phyloP scores from a whole-genome alignment of 1,140 invertebrate species.

The Anoplophora glabripennis region DNA sequence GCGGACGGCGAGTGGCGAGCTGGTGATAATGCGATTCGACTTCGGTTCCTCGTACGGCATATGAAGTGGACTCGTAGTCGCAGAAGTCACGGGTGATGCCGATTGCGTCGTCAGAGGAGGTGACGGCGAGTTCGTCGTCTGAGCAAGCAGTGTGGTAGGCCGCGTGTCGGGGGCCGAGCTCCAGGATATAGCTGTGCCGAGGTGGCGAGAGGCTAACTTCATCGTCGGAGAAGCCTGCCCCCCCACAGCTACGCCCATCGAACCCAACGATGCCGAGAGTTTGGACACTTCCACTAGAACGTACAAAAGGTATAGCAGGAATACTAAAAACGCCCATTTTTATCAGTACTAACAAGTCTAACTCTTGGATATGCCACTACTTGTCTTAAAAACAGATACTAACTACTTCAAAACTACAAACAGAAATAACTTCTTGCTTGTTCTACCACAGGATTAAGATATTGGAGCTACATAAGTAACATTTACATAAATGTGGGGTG shows the following conservation, averaged over 20 bases:
- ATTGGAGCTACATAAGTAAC: no score
- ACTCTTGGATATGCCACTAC: no score
- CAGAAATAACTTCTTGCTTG: no score
- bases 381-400: no score
- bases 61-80: slow-evolving; percentile 45
- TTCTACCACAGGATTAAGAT: no score
- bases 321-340: no score
- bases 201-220: slow-evolving; percentile 49
- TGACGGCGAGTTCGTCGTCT: slow-evolving; percentile 49
- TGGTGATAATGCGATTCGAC: slow-evolving; percentile 21
- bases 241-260: slow-evolving; percentile 42
- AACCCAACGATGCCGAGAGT: slow-evolving; percentile 48
- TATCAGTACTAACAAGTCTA: no score
- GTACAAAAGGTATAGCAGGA: not conserved
- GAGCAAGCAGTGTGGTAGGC: slow-evolving; percentile 40
- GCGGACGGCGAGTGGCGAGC: slow-evolving; percentile 46
- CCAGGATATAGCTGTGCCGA: slow-evolving; percentile 49
- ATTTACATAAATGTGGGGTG: no score
- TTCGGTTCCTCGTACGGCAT: not conserved
- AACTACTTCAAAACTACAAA: no score
- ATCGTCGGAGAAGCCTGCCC: slow-evolving; percentile 48
- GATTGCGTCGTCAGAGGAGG: slow-evolving; percentile 50
- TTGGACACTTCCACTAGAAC: slow-evolving; percentile 48
- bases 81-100: slow-evolving; percentile 45
- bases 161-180: slow-evolving; percentile 46